Conservation (phyloP, 2,888 invertebrate species). For the Nymphalis urticae region DNA sequence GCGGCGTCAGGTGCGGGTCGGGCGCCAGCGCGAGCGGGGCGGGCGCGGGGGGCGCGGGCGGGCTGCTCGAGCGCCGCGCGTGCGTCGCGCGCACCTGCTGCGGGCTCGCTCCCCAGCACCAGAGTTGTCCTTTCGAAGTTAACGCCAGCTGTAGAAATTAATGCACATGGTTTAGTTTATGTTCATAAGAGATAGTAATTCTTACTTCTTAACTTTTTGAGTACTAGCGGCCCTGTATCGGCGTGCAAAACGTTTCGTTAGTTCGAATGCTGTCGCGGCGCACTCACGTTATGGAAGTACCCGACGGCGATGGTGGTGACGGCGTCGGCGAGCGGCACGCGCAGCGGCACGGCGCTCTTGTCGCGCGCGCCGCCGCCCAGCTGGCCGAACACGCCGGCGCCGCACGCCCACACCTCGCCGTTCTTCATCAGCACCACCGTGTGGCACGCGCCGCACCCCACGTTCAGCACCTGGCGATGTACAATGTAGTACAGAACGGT, state of each 20-base stretch:
- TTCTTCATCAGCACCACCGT: conserved; percentile 84
- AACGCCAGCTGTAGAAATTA: conserved; percentile 76
- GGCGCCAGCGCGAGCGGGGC: conserved; percentile 30
- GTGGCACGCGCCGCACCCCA: conserved; percentile 87
- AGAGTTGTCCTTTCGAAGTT: conserved; percentile 68
- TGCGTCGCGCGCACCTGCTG: conserved; percentile 82
- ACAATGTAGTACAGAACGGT: not conserved
- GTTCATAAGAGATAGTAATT: too few species aligned
- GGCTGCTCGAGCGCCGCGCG: conserved; percentile 62
- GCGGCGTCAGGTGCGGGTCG: conserved; percentile 81
- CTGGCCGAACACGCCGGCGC: conserved; percentile 90
- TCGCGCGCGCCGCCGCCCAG: conserved; percentile 81
- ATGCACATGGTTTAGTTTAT: too few species aligned
- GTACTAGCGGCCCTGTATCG: too few species aligned
- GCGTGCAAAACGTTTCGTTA: too few species aligned
- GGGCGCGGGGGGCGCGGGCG: conserved; percentile 39
- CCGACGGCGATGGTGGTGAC: conserved; percentile 79
- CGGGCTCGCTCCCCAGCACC: conserved; percentile 84
- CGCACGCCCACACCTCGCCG: conserved; percentile 86
- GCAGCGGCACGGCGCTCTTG: conserved; percentile 84
- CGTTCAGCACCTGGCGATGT: conserved; percentile 58
- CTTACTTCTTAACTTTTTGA: too few species aligned
- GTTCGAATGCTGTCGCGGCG: too few species aligned
- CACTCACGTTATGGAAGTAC: conserved; percentile 84
- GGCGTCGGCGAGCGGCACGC: conserved; percentile 60